phyloP scores from a whole-genome alignment of 2,113 vertebrate genomes.

The Sitta europaea region DNA sequence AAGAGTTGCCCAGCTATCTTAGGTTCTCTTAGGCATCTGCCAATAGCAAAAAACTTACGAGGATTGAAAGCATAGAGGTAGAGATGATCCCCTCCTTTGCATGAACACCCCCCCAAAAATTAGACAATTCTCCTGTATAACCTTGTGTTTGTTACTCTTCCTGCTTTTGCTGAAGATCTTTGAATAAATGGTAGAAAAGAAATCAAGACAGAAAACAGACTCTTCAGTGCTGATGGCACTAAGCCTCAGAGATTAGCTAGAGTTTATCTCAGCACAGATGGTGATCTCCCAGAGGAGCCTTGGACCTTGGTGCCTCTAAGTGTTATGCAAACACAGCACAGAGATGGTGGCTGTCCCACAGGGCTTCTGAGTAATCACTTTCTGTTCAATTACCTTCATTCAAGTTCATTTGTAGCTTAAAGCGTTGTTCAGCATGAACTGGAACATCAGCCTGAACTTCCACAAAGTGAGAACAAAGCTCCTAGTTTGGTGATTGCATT shows the following conservation, averaged over 20 bases:
- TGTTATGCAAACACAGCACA: conserved; percentile 23
- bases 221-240: not conserved
- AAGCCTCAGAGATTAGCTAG: conserved; percentile 29
- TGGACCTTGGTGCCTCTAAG: conserved; percentile 7
- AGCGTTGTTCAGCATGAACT: not conserved
- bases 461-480: not conserved
- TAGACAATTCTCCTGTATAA: not conserved
- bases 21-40: not conserved
- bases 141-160: not conserved
- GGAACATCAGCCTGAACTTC: not conserved
- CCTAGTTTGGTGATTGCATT: not conserved
- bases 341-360: conserved; percentile 18
- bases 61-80: not conserved
- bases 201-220: conserved; percentile 11
- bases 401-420: conserved; percentile 8
- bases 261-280: conserved; percentile 46
- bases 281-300: not conserved
- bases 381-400: conserved; percentile 16
- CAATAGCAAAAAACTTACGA: not conserved
- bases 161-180: not conserved
- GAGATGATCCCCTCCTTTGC: not conserved
- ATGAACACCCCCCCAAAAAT: accelerated
- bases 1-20: not conserved
- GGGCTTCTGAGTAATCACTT: not conserved
- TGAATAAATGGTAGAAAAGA: not conserved